phyloP scores from a whole-genome alignment of 2,797 vertebrate genomes.

The Cossypha caffra region DNA sequence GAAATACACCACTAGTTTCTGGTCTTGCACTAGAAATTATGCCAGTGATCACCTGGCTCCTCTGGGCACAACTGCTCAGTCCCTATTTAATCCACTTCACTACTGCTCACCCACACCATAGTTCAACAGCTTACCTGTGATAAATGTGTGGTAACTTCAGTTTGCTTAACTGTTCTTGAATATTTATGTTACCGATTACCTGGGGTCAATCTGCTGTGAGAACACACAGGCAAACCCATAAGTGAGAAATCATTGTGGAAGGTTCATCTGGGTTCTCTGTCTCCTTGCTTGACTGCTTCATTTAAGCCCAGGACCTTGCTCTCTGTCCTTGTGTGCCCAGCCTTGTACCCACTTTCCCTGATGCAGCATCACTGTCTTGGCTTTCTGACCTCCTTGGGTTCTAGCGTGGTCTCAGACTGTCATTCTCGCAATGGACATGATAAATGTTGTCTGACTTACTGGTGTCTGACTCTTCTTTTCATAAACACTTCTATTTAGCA shows the following conservation, averaged over 20 bases:
- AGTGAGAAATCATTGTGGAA: background rate
- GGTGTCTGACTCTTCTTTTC: background rate
- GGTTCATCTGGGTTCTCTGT: background rate
- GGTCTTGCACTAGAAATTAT: background rate
- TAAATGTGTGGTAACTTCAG: background rate
- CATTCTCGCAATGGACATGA: background rate
- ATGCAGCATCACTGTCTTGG: rapidly evolving
- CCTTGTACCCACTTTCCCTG: background rate
- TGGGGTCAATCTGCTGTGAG: background rate
- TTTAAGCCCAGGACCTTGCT: background rate
- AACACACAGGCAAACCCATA: background rate
- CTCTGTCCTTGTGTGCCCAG: no score
- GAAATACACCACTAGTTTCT: background rate
- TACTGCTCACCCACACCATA: background rate
- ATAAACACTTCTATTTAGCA: background rate
- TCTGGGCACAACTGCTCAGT: background rate
- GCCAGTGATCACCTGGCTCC: background rate
- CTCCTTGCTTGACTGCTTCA: background rate
- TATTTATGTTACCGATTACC: background rate
- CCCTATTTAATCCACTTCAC: background rate
- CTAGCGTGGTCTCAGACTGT: background rate
- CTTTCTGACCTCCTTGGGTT: background rate
- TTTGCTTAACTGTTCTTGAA: background rate
- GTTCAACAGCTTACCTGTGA: background rate
- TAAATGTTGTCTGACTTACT: background rate